Conservation (phyloP, 2,888 invertebrate genomes). For the Zaprionus lineosus region DNA sequence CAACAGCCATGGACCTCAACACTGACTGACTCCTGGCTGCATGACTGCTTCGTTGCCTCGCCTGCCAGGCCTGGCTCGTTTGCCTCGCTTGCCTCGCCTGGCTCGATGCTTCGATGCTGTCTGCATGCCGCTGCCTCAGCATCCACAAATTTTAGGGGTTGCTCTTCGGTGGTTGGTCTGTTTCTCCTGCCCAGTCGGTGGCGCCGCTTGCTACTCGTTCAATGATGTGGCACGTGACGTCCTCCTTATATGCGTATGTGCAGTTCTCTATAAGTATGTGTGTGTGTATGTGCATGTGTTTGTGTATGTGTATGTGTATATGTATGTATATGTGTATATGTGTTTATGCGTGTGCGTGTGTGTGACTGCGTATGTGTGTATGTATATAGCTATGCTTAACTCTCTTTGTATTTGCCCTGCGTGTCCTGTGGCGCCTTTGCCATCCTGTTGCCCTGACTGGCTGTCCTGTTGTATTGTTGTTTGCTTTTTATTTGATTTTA, state of each 20-base stretch:
- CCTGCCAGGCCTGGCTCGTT: slow-evolving; percentile 31
- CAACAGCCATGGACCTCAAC: slow-evolving; percentile 18
- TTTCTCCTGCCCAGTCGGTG: slow-evolving; percentile 79
- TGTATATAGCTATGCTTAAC: no score
- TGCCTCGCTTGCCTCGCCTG: no score
- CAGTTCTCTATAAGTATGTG: slow-evolving; percentile 10
- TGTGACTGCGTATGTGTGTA: no score
- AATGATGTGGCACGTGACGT: slow-evolving; percentile 63
- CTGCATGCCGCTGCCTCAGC: no score
- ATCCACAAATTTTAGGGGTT: slow-evolving; percentile 72
- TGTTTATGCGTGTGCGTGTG: slow-evolving; percentile 26
- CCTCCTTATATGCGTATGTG: slow-evolving; percentile 28
- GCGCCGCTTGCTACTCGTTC: slow-evolving; percentile 46
- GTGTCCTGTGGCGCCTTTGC: slow-evolving; percentile 60
- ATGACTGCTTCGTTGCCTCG: slow-evolving; percentile 12
- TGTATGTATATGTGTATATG: slow-evolving; percentile 17
- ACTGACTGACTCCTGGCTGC: slow-evolving; percentile 4
- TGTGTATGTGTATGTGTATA: not conserved
- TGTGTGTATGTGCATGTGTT: not conserved
- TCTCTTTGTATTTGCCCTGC: slow-evolving; percentile 32
- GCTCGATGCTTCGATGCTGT: no score
- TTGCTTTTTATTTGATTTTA: slow-evolving; percentile 79
- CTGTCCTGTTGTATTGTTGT: slow-evolving; percentile 66
- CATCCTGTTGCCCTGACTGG: slow-evolving; percentile 55
- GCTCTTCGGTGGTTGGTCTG: slow-evolving; percentile 81